Percentiles rank a stretch among this genome's conserved stretches.
Evolutionary conservation across 2,797 vertebrate species (phyloP).

Genomic region (Oryzias sinensis): DNA sequence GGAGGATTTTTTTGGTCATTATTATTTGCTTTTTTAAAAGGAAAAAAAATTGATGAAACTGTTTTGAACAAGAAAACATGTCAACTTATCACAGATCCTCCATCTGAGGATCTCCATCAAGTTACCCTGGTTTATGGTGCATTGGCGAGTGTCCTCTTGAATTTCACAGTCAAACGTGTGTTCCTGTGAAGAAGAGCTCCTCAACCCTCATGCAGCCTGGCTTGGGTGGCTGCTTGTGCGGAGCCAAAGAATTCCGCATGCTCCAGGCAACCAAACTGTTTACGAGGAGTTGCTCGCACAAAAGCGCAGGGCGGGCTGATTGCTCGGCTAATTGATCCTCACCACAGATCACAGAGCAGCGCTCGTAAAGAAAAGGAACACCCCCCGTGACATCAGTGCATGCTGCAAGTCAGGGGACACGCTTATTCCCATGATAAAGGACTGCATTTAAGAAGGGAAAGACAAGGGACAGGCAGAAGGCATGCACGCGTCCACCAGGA

Average conservation of each 20-base stretch:
- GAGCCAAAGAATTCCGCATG: slow-evolving; percentile 61
- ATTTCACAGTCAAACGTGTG: slow-evolving; percentile 44
- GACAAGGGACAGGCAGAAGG: slow-evolving; percentile 13
- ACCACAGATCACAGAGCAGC: slow-evolving; percentile 74
- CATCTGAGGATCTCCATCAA: slow-evolving; percentile 32
- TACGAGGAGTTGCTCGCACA: slow-evolving; percentile 72
- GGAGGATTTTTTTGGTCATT: not conserved
- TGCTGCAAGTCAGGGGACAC: slow-evolving; percentile 30
- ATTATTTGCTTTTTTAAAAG: too few species aligned
- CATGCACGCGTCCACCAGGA: slow-evolving; percentile 8
- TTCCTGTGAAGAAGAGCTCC: slow-evolving; percentile 34
- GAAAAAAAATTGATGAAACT: too few species aligned
- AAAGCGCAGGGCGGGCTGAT: slow-evolving; percentile 72
- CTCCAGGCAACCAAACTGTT: slow-evolving; percentile 72
- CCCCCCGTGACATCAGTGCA: slow-evolving; percentile 71
- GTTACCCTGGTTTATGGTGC: slow-evolving; percentile 30
- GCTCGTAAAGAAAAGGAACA: slow-evolving; percentile 64
- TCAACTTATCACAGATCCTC: not conserved
- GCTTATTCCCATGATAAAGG: slow-evolving; percentile 43
- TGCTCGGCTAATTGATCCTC: slow-evolving; percentile 80
- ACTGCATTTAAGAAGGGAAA: slow-evolving; percentile 3
- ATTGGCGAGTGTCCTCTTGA: slow-evolving; percentile 49
- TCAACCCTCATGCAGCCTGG: slow-evolving; percentile 12
- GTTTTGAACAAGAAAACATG: too few species aligned
- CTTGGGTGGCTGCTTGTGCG: slow-evolving; percentile 69